Conservation (phyloP, 2,888 invertebrate genomes). For the Orthosia incerta region DNA sequence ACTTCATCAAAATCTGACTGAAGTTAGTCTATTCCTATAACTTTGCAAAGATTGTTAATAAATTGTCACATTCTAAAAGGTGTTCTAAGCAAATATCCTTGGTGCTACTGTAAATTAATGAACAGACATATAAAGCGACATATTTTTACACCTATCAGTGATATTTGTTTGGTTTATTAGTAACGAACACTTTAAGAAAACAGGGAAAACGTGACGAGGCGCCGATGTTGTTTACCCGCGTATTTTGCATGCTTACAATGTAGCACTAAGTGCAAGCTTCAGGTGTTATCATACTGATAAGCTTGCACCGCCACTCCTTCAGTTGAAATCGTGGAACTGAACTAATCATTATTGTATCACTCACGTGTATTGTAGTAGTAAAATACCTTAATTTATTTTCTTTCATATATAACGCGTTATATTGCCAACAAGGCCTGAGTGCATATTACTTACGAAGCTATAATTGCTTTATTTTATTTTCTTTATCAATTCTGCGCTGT, state of each 20-base stretch:
- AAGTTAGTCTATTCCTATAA: background rate
- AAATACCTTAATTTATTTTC: slow-evolving; percentile 8
- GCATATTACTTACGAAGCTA: background rate
- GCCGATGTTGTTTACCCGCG: background rate
- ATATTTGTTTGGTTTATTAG: slow-evolving; percentile 21
- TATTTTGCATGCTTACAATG: slow-evolving; percentile 9
- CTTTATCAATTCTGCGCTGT: background rate
- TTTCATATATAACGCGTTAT: background rate
- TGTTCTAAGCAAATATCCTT: slow-evolving; percentile 21
- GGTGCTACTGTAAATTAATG: slow-evolving; percentile 16
- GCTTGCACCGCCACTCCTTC: slow-evolving; percentile 9
- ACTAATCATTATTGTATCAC: slow-evolving; percentile 4
- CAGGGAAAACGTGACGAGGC: slow-evolving; percentile 22
- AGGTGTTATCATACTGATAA: slow-evolving; percentile 28
- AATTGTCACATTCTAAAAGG: background rate
- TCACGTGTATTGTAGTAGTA: slow-evolving; percentile 3
- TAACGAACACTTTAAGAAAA: slow-evolving; percentile 11
- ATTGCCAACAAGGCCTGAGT: background rate
- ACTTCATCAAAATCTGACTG: background rate
- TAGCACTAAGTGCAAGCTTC: slow-evolving; percentile 25
- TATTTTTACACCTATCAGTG: slow-evolving; percentile 31
- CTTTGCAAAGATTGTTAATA: background rate
- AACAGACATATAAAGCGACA: slow-evolving; percentile 5
- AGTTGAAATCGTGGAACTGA: slow-evolving; percentile 3
- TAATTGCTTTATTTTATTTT: background rate